Percentiles rank a stretch among this genome's conserved stretches.
phyloP scores from a whole-genome alignment of 35 echinoderm and acorn worm genomes.

The Diadema setosum region DNA sequence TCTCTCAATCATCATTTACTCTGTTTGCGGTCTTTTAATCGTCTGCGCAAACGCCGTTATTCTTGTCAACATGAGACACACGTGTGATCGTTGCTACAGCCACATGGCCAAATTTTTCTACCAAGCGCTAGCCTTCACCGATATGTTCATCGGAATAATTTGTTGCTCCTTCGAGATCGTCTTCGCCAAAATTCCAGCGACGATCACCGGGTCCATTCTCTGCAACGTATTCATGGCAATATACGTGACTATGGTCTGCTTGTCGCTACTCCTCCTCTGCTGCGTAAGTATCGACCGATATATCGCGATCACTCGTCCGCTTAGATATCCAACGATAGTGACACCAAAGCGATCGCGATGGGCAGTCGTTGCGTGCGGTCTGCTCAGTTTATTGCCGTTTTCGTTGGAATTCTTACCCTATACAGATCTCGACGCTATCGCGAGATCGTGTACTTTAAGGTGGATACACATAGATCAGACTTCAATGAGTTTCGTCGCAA shows the following conservation, averaged over 20 bases:
- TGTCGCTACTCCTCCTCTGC: not conserved
- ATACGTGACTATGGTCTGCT: not conserved
- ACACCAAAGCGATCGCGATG: not conserved
- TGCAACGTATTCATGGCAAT: not conserved
- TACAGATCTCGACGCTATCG: too few relatives aligned
- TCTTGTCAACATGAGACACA: not conserved
- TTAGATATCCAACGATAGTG: not conserved
- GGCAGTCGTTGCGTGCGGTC: too few relatives aligned
- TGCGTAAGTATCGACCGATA: not conserved
- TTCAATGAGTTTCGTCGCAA: too few relatives aligned
- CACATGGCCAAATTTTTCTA: not conserved
- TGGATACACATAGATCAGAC: too few relatives aligned
- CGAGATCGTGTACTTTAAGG: too few relatives aligned
- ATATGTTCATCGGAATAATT: not conserved
- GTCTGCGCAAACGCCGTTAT: not conserved
- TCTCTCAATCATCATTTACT: too few relatives aligned
- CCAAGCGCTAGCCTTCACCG: not conserved
- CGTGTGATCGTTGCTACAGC: not conserved
- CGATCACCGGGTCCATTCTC: not conserved
- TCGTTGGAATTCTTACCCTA: too few relatives aligned
- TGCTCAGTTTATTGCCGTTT: too few relatives aligned
- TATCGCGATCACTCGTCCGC: not conserved
- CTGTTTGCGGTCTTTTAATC: not conserved
- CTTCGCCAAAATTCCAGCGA: not conserved
- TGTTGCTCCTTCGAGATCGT: not conserved